A percentile compares a stretch with the other conserved stretches of the same genome.
Evolutionary conservation across 2,113 vertebrate genomes (phyloP).

Genomic region (Tachycineta bicolor): DNA sequence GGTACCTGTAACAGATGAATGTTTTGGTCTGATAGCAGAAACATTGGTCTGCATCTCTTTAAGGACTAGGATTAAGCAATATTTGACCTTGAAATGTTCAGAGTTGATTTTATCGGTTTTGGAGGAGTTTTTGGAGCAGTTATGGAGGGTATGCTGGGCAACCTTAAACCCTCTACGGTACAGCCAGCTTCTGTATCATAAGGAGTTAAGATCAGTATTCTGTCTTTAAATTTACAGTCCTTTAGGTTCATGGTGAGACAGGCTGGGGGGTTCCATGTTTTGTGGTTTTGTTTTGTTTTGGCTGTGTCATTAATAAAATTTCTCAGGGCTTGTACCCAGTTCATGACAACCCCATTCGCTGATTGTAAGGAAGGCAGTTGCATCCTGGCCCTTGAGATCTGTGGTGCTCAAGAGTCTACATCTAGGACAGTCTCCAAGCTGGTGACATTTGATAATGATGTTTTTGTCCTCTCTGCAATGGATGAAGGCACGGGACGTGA

Average conservation of each 20-base stretch:
- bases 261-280: background rate
- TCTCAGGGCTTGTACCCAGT: background rate
- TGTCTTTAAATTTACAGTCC: background rate
- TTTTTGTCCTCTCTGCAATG: background rate
- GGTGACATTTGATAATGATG: background rate
- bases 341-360: background rate
- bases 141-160: background rate
- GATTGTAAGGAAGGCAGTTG: background rate
- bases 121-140: background rate
- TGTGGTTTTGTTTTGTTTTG: background rate
- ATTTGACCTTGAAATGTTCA: background rate
- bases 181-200: background rate
- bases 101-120: background rate
- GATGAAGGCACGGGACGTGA: accelerated
- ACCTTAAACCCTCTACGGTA: background rate
- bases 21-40: background rate
- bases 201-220: background rate
- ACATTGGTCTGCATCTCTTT: background rate
- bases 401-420: background rate
- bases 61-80: background rate
- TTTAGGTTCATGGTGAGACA: background rate
- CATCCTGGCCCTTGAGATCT: background rate
- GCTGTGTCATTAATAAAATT: accelerated
- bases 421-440: background rate
- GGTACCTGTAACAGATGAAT: background rate